Conservation (phyloP, 2,797 vertebrate genomes). For the Platalea minor region DNA sequence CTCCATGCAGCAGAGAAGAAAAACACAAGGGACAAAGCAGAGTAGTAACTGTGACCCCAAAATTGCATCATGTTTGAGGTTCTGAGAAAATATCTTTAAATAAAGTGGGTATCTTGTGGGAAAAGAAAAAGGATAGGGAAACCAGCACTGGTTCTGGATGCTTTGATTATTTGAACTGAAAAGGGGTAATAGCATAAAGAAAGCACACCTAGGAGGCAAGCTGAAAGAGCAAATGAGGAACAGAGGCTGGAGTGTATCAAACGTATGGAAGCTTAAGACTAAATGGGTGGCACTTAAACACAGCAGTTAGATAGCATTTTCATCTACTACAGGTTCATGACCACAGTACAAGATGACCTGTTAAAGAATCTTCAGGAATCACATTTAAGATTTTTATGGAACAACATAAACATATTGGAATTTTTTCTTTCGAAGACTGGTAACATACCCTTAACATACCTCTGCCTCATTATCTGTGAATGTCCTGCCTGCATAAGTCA, state of each 20-base stretch:
- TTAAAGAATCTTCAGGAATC: background rate
- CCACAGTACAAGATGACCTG: background rate
- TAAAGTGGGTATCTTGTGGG: background rate
- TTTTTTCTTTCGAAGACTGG: background rate
- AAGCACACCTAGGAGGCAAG: background rate
- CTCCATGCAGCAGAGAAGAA: background rate
- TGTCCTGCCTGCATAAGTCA: background rate
- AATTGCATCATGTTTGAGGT: background rate
- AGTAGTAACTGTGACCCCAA: background rate
- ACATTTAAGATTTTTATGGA: background rate
- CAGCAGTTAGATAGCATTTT: background rate
- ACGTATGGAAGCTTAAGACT: background rate
- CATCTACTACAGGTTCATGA: fast-evolving
- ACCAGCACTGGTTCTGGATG: background rate
- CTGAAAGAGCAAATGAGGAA: background rate
- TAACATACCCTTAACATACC: fast-evolving
- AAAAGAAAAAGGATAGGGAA: background rate
- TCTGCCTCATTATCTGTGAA: background rate
- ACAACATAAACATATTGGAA: background rate
- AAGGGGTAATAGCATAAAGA: background rate
- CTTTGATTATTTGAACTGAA: background rate
- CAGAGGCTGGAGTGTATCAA: background rate
- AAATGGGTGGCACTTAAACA: background rate
- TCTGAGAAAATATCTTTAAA: background rate
- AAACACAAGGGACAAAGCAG: background rate